These are phyloP conservation scores for Myotis planiceps DNA, from an alignment of 2,797 vertebrate genomes.

Conservation along the genomic window DNA sequence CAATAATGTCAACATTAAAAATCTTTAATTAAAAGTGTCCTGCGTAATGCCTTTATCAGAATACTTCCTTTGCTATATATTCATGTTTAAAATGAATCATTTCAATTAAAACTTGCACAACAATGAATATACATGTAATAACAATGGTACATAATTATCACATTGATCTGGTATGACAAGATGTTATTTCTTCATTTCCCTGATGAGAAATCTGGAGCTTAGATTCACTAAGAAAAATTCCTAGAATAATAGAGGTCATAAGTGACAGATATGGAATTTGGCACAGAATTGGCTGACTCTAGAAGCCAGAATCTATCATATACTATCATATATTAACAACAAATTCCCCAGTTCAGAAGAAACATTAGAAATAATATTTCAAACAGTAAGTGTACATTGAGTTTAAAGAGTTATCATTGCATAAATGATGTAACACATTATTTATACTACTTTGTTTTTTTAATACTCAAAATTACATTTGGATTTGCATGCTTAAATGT, in stretches of 20 bases:
- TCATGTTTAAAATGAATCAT: conserved; percentile 27
- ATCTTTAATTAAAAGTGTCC: not conserved
- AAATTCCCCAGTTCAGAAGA: not conserved
- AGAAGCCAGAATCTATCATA: not conserved
- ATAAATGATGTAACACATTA: not conserved
- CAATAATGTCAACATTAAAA: not conserved
- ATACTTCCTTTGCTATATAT: conserved; percentile 9
- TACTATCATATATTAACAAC: not conserved
- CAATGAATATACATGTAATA: not conserved
- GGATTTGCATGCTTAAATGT: not conserved
- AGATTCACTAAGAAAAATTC: not conserved
- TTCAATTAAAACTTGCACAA: not conserved
- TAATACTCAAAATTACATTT: not conserved
- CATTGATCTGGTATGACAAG: not conserved
- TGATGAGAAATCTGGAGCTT: not conserved
- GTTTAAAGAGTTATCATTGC: not conserved
- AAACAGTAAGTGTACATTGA: not conserved
- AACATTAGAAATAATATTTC: conserved; percentile 1
- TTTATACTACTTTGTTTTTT: not conserved
- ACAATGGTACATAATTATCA: not conserved
- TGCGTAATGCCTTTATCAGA: not conserved
- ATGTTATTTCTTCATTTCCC: not conserved
- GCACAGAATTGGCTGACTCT: not conserved
- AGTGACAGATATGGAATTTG: not conserved
- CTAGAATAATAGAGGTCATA: not conserved